Conservation (phyloP, 1,140 invertebrate genomes). For the Bombus waltoni region DNA sequence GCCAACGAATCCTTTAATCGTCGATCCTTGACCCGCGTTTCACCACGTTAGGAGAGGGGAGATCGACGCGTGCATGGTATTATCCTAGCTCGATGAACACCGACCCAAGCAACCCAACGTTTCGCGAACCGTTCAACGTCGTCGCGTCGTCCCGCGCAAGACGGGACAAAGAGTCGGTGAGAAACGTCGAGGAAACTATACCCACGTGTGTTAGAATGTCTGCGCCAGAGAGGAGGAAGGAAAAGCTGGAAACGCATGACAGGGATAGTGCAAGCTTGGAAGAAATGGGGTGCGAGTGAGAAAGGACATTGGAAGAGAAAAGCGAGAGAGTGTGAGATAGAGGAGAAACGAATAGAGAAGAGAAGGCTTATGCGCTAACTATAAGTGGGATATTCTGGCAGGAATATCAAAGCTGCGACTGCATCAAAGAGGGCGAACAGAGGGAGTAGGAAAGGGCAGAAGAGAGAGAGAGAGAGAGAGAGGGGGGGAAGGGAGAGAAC, state of each 20-base stretch:
- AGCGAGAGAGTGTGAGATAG: background rate
- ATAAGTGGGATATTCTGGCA: constrained; percentile 78
- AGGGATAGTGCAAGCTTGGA: constrained; percentile 14
- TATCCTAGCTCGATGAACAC: constrained; percentile 19
- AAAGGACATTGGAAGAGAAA: background rate
- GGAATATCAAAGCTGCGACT: constrained; percentile 77
- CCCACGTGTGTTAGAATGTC: background rate
- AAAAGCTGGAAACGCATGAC: constrained; percentile 40
- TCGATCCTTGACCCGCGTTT: constrained; percentile 65
- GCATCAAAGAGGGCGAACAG: constrained; percentile 73
- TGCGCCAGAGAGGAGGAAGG: constrained; percentile 32
- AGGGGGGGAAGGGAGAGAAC: constrained; percentile 28
- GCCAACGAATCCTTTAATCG: constrained; percentile 44
- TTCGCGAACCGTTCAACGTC: constrained; percentile 27
- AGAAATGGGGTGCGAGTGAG: constrained; percentile 17
- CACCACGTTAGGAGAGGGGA: constrained; percentile 44
- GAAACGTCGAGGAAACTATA: constrained; percentile 54
- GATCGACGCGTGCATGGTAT: constrained; percentile 16
- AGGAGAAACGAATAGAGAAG: constrained; percentile 20
- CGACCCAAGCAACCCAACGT: background rate
- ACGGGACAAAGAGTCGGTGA: constrained; percentile 61
- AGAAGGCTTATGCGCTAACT: constrained; percentile 61
- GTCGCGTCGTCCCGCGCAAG: background rate
- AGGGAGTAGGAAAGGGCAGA: constrained; percentile 3
- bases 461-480: constrained; percentile 51